Evolutionary conservation across 37 sponge, comb jelly and placozoan genomes (phyloP), one percentile per base, ranked within the genome.

Genomic region (Theonella swinhoei): DNA sequence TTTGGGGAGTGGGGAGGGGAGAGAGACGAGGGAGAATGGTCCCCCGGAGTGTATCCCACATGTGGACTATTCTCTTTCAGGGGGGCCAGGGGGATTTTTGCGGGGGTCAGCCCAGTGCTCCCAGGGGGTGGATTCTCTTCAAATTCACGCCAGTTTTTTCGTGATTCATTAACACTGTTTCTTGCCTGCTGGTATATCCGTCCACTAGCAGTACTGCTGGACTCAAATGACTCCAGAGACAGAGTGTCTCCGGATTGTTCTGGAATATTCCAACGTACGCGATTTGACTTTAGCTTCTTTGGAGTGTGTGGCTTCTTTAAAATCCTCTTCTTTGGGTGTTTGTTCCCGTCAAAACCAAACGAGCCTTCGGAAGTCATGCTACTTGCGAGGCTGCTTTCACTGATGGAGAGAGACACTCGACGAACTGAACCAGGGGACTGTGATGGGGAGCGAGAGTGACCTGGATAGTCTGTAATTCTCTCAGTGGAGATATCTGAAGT

Each of bases 361-460:
- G 91, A 85, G 39, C 80, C 62, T 0, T 92, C 89, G 0, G 93
- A 92, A 4, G 85, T 85, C 1, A 85, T 36, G 43, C 93, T 92
- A 28, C 70, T 85, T 1, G 85, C 81, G 17, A 85, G 62, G 43
- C 93, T 92, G 39, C 70, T 88, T 42, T 88, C 86, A 37, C 93
- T 92, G 11, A 80, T 29, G 3, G 93, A 92, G 30, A 84, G 76
- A 32, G 88, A 91, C 59, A 62, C 70, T 1, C 65, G 43, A 47
- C 37, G 62, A 14, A 47, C 14, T 3, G 74, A 84, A 25, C 74
- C 68, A 42, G 43, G 47, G 19, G 25, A 7, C 20, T 43, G 72
- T 17, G 68, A 62, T n/a, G n/a, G 65, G 8, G 73, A 68, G 29
- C 30, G 68, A 3, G n/a, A 32, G 17, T 40, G 64, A n/a, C n/a